Evolutionary conservation across 2,797 vertebrate genomes (phyloP), one percentile per base, ranked within the genome.

Genomic region (Phalanger gymnotis): DNA sequence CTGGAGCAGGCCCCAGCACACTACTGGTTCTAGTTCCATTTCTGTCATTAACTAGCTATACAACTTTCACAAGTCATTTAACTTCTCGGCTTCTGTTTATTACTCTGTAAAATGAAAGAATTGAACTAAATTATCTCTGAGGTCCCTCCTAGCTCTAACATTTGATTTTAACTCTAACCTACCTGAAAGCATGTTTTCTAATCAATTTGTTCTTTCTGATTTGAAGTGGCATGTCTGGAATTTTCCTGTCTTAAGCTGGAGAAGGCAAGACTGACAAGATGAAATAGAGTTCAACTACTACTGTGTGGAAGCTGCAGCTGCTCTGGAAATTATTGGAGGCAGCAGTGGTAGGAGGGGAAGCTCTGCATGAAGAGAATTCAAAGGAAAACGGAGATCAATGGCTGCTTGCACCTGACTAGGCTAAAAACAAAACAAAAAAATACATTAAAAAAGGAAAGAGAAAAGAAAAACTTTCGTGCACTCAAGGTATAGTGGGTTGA

Each of bases 81-180:
- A 47, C 22, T 25, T 81, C 40, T 25, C 73, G 27, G 9, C 19
- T 91, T 52, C 16, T 40, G 54, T 54, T 87, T 94, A n/a, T 30
- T 87, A 11, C 14, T 3, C 9, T 7, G 27, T 27, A 93, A 4
- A n/a, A 90, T 2, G 34, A 93, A 47, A 90, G 34, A n/a, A 16
- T 27, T 31, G 1, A 40, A 40, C 14, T 31, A 28, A 30, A 54
- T 1, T 89, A 51, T 90, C 31, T 57, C 25, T 34, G 57, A 91
- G 0, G 0, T 53, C 90, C 25, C 11, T 5, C 54, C 27, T 57
- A 57, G 73, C 3, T 19, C 19, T 52, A 92, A 31, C 0, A 31
- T 92, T 91, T 51, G 91, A 51, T n/a, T 30, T 22, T 54, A 31
- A 94, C 12, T 91, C 66, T 92, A 90, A 91, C 61, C 91, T 57